Base-by-base conservation (phyloP, 2,888 invertebrate genomes). In the Eugnorisma glareosa region DNA sequence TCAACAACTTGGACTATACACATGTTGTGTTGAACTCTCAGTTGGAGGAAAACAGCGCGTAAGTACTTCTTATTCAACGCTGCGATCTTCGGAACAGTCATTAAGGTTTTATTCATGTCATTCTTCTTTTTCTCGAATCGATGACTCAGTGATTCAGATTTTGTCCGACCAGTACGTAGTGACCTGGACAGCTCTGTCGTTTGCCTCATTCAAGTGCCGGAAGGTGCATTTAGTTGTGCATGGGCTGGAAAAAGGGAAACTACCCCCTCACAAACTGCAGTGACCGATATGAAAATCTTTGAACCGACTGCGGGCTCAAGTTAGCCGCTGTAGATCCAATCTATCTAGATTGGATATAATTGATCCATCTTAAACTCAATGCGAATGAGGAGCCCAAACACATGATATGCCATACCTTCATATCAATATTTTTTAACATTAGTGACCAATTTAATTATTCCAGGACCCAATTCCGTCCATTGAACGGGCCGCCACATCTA, bases 11-110 rank as follows among this genome's bases (percentile, higher is more conserved):
- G 7, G 90, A 89, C 0, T 95, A 93, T 71, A 88, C 79, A 10
- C 84, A 92, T 54, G 73, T 95, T 11, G 78, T 94, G 3, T 77
- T 92, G 0, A 96, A 96, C 85, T 92, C 95, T 2, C 45, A 86
- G 54, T 78, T 88, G 6, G 92, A 93, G 74, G 93, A 92, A 0
- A 89, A 91, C 15, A 90, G 83, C 28, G 59, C 66, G 95, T 96
- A 91, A 93, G 95, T 94, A 86, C 6, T 28, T 1, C 1, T 61
- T 24, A 7, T 18, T 35, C 6, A 54, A 31, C 31, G 13, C 6
- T 54, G 1, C 3, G 8, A 59, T 31, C 21, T 59, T 31, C 21
- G 5, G 15, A 28, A 28, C 57, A 51, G 11, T 11, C 11, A 18
- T 21, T 21, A 4, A 21, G 21, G 40, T 11, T 13, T 18, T 59